Evolutionary conservation across 2,797 vertebrate species (phyloP).

Genomic region (Tenualosa ilisha): DNA sequence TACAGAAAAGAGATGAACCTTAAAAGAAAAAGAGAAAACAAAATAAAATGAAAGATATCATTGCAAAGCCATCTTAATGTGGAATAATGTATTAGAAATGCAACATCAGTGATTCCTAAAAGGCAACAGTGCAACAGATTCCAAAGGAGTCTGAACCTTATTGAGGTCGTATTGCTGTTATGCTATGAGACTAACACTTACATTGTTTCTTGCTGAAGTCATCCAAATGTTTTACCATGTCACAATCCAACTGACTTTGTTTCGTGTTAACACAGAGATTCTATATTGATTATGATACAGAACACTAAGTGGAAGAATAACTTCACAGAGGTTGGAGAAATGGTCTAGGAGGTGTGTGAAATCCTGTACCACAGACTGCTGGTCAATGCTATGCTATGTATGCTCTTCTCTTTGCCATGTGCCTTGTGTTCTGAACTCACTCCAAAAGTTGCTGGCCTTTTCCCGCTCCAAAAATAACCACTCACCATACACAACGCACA

Average conservation of each 20-base stretch:
- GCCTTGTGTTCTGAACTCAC: constrained; percentile 52
- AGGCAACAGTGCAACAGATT: not conserved
- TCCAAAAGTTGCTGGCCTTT: constrained; percentile 70
- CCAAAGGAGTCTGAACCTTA: too few relatives aligned
- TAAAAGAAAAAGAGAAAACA: not conserved
- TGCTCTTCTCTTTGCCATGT: constrained; percentile 39
- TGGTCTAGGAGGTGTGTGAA: constrained; percentile 27
- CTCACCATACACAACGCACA: not conserved
- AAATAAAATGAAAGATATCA: not conserved
- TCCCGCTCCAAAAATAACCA: constrained; percentile 74
- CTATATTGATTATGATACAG: not conserved
- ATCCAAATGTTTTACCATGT: too few relatives aligned
- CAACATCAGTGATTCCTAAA: not conserved
- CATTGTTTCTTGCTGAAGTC: too few relatives aligned
- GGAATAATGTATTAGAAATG: not conserved
- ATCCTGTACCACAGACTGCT: constrained; percentile 21
- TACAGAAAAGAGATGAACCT: not conserved
- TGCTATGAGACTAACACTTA: too few relatives aligned
- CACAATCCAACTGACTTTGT: not conserved
- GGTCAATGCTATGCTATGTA: constrained; percentile 31
- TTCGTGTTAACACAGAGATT: not conserved
- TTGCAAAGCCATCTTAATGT: not conserved
- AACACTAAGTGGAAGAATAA: not conserved
- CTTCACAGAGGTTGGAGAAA: constrained; percentile 19
- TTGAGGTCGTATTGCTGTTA: too few relatives aligned